Evolutionary conservation across 2,888 invertebrate species (phyloP).

Genomic region (Monochamus alternatus): DNA sequence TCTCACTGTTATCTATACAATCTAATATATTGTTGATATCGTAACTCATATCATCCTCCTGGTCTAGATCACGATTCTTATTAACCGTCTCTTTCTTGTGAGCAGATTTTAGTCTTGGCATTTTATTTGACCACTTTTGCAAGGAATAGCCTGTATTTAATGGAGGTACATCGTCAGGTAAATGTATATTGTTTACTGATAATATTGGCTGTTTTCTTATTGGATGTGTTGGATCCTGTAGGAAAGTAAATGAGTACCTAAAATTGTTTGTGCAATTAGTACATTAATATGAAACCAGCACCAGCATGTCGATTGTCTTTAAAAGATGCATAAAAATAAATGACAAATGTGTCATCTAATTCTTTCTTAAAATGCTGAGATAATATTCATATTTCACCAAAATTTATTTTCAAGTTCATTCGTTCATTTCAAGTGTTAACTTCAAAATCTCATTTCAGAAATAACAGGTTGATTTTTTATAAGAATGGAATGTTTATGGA

Average conservation of each 20-base stretch:
- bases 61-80: constrained; percentile 32
- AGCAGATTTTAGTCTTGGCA: constrained; percentile 62
- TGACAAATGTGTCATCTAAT: too few relatives aligned
- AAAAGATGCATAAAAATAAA: too few relatives aligned
- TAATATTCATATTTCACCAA: too few relatives aligned
- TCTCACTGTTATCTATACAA: constrained; percentile 31
- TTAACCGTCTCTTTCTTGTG: constrained; percentile 40
- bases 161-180: constrained; percentile 59
- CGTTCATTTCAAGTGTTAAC: too few relatives aligned
- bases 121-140: constrained; percentile 66
- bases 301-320: too few relatives aligned
- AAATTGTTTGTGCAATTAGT: neutral
- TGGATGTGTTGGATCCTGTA: constrained; percentile 29
- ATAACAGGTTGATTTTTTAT: too few relatives aligned
- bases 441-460: too few relatives aligned
- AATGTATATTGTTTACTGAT: constrained; percentile 60
- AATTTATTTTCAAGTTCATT: too few relatives aligned
- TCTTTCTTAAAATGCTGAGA: too few relatives aligned
- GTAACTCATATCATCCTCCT: constrained; percentile 47
- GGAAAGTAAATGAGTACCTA: constrained; percentile 50
- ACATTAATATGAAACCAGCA: neutral
- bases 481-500: too few relatives aligned
- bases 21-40: constrained; percentile 48
- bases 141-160: constrained; percentile 65
- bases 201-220: constrained; percentile 42